Conservation (phyloP, 2,888 invertebrate genomes). For the Allophyes oxyacanthae region DNA sequence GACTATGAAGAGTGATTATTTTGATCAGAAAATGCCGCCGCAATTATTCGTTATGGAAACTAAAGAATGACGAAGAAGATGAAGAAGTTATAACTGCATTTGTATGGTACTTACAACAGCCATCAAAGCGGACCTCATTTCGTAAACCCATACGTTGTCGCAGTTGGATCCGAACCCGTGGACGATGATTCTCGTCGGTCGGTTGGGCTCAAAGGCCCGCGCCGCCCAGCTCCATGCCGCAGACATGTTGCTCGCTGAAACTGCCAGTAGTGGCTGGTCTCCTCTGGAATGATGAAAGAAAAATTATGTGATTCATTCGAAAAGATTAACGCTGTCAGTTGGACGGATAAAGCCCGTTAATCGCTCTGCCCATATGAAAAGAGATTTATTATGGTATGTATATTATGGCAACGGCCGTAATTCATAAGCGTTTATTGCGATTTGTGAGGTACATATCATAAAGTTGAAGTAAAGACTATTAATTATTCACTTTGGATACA, state of each 20-base stretch:
- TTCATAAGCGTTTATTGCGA: no score
- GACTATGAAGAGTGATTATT: no score
- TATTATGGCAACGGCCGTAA: no score
- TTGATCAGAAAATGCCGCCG: no score
- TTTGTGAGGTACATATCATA: no score
- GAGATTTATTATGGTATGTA: no score
- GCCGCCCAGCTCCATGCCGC: conserved; percentile 91
- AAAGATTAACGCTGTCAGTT: not conserved
- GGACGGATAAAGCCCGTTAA: not conserved
- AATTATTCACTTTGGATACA: no score
- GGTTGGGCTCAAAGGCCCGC: conserved; percentile 91
- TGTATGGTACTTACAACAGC: conserved; percentile 91
- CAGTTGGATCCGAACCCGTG: conserved; percentile 98
- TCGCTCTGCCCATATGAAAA: no score
- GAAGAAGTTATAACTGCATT: not conserved
- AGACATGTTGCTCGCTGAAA: conserved; percentile 93
- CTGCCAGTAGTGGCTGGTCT: conserved; percentile 91
- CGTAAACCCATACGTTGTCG: conserved; percentile 97
- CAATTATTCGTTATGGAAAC: no score
- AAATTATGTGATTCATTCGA: not conserved
- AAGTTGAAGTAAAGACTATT: no score
- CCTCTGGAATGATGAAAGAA: conserved; percentile 73
- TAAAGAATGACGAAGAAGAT: no score
- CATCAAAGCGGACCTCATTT: conserved; percentile 97
- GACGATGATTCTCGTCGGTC: conserved; percentile 94